phyloP scores from a whole-genome alignment of 1,140 invertebrate species.

The Drosophila aff. region DNA sequence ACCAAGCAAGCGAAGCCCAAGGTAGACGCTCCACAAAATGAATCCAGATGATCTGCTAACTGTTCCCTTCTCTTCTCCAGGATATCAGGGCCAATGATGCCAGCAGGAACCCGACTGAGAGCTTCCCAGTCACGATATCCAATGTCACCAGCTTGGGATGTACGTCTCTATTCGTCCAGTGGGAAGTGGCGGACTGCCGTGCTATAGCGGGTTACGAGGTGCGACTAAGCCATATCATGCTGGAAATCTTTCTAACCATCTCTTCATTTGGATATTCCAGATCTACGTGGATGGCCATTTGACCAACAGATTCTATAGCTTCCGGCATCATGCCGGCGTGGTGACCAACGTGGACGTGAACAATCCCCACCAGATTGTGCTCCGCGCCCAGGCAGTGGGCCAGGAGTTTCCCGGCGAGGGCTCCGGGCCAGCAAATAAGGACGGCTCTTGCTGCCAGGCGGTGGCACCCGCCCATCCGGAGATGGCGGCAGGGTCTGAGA shows the following conservation, averaged over 20 bases:
- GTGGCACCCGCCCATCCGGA: conserved; percentile 51
- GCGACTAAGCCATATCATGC: rapidly evolving
- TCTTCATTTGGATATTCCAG: conserved; percentile 16
- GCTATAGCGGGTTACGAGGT: conserved; percentile 78
- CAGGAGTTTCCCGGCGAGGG: conserved; percentile 53
- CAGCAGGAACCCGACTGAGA: conserved; percentile 26
- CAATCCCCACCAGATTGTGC: conserved; percentile 61
- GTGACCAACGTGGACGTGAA: conserved; percentile 71
- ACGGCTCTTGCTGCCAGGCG: conserved; percentile 1
- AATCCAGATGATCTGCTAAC: neutral
- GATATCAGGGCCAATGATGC: conserved; percentile 18
- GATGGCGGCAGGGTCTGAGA: conserved; percentile 49
- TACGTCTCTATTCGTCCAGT: conserved; percentile 69
- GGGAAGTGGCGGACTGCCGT: conserved; percentile 67
- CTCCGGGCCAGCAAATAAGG: neutral
- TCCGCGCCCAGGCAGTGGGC: conserved; percentile 62
- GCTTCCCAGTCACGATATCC: conserved; percentile 72
- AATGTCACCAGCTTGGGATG: conserved; percentile 64
- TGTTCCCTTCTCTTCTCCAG: neutral
- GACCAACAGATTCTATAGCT: conserved; percentile 73
- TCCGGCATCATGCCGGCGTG: conserved; percentile 71
- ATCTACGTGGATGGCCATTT: conserved; percentile 80
- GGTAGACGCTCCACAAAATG: conserved; percentile 28
- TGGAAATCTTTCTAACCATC: neutral
- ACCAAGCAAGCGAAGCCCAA: conserved; percentile 57